A percentile compares a stretch with the other conserved stretches of the same genome.
These are phyloP conservation scores for Monopterus albus DNA, from an alignment of 2,113 vertebrate genomes.

Conservation along the genomic window DNA sequence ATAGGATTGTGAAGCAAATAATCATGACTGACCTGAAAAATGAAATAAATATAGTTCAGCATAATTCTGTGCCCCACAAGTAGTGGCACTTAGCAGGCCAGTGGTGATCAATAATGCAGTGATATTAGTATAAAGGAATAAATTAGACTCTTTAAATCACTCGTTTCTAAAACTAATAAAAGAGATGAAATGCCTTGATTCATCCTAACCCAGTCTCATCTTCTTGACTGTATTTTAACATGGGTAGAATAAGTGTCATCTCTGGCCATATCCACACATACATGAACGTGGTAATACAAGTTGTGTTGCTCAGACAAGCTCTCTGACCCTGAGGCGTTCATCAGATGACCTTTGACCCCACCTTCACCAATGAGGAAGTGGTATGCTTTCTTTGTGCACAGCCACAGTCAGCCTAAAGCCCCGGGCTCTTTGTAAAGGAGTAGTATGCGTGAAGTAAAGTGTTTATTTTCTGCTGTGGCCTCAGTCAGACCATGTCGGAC, in stretches of 20 bases:
- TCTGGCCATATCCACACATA: slow-evolving; percentile 1
- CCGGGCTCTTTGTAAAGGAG: slow-evolving; percentile 72
- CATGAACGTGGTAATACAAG: not conserved
- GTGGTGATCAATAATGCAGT: not conserved
- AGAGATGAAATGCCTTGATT: no score
- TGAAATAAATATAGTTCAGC: not conserved
- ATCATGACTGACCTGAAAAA: slow-evolving; percentile 23
- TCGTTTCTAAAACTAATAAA: no score
- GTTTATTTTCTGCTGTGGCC: slow-evolving; percentile 80
- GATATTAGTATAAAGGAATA: no score
- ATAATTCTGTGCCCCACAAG: not conserved
- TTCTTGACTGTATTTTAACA: no score
- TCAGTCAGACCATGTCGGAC: slow-evolving; percentile 76
- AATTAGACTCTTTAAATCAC: no score
- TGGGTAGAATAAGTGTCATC: not conserved
- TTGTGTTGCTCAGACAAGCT: slow-evolving; percentile 6
- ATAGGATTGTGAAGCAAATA: slow-evolving; percentile 35
- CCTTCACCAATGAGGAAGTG: slow-evolving; percentile 63
- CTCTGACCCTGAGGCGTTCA: slow-evolving; percentile 48
- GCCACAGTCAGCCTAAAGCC: slow-evolving; percentile 39
- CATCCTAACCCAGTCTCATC: no score
- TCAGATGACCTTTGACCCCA: slow-evolving; percentile 61
- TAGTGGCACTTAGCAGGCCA: not conserved
- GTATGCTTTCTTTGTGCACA: slow-evolving; percentile 45
- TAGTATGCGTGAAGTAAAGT: slow-evolving; percentile 77